Base-by-base conservation (phyloP, 2,888 invertebrate genomes). In the Petrophora chlorosata region DNA sequence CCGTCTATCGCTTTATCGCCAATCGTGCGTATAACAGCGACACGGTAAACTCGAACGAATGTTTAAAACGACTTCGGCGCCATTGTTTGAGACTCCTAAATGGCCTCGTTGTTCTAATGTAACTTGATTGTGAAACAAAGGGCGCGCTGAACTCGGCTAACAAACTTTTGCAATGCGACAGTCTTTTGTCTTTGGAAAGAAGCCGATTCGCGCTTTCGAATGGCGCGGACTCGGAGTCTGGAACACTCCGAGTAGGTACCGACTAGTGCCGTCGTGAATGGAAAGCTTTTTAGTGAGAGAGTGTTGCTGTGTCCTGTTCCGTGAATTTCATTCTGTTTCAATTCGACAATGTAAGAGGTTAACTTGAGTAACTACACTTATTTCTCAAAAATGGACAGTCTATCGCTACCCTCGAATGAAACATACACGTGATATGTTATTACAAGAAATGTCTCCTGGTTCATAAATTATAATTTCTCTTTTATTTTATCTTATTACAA, bases 61-160 rank as follows among this genome's bases (percentile, higher is more conserved):
- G 76, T 76, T 79, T 77, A 70, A 78, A 84, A 79, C 73, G 79
- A 75, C 77, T 76, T 72, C 65, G 60, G 65, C 56, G 67, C 74
- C 71, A 80, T 81, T 83, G 81, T 81, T 72, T 63, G 53, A 63
- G 60, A 66, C 65, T 73, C 69, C 59, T 67, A 67, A 73, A 75
- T 71, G 70, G 70, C 65, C 56, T 65, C 74, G 70, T 71, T 69
- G 70, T 72, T 73, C 74, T 74, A 77, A 78, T 79, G 80, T 82
- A 82, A 80, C 78, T 79, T 73, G 77, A 82, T 82, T 82, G 77
- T 77, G 71, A 81, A 77, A 83, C 82, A 83, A 82, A 82, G 67
- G 77, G 61, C 56, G 48, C 57, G 61, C 57, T 57, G 55, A 69
- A 73, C 63, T 71, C 65, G 50, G 49, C 63, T 70, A 70, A 75